phyloP scores from a whole-genome alignment of 1,140 invertebrate genomes.

The Thrips palmi region DNA sequence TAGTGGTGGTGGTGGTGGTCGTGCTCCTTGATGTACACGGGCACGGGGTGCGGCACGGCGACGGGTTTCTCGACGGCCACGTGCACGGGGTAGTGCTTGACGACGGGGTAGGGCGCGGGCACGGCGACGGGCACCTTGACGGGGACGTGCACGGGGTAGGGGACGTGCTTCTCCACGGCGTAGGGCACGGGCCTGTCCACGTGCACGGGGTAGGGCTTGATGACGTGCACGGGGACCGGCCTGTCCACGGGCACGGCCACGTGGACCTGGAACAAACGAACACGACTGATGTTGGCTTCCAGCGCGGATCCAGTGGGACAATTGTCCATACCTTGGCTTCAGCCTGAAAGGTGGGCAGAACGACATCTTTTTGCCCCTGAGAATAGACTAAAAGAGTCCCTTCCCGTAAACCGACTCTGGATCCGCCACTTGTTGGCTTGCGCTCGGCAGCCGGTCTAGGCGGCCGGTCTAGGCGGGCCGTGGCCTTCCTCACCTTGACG shows the following conservation, averaged over 20 bases:
- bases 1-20: no score
- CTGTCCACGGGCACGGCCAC: slow-evolving; percentile 31
- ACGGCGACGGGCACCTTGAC: slow-evolving; percentile 28
- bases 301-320: no score
- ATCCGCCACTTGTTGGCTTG: no score
- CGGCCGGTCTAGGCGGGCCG: no score
- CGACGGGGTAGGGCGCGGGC: slow-evolving; percentile 38
- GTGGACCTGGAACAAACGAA: no score
- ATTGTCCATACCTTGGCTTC: no score
- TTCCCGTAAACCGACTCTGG: no score
- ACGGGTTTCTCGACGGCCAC: slow-evolving; percentile 12
- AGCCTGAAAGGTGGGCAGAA: no score
- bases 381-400: no score
- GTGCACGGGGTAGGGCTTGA: slow-evolving; percentile 30
- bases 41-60: slow-evolving; percentile 11
- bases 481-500: slow-evolving; percentile 31
- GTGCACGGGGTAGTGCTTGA: slow-evolving; percentile 24
- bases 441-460: no score
- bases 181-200: slow-evolving; percentile 38
- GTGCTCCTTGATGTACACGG: slow-evolving; percentile 10
- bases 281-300: slow-evolving; percentile 13
- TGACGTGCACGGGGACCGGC: slow-evolving; percentile 39
- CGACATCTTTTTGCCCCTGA: no score
- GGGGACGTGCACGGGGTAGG: slow-evolving; percentile 42
- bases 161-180: slow-evolving; percentile 38